These are phyloP conservation scores for Drosophila sturtevanti DNA, from an alignment of 1,140 invertebrate species.

Conservation along the genomic window DNA sequence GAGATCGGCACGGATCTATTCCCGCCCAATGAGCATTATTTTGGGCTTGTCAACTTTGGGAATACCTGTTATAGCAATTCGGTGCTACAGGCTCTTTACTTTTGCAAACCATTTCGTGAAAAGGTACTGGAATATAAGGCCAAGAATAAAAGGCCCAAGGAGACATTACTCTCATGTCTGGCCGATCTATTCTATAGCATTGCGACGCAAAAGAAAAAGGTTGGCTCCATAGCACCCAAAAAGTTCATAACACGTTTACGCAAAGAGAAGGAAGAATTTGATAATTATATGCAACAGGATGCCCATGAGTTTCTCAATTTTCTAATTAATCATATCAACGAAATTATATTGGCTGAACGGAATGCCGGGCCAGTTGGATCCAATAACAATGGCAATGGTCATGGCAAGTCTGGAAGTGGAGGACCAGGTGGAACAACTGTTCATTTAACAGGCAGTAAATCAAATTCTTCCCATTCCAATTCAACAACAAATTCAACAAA, in stretches of 20 bases:
- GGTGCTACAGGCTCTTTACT: constrained; percentile 99
- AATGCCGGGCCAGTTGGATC: constrained; percentile 86
- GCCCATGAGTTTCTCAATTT: constrained; percentile 99
- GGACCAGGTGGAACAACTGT: constrained; percentile 45
- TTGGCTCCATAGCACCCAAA: constrained; percentile 99
- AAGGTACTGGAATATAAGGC: constrained; percentile 99
- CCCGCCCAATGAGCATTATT: constrained; percentile 98
- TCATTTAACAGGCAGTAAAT: constrained; percentile 60
- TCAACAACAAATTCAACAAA: constrained; percentile 71
- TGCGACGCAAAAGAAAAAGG: constrained; percentile 99
- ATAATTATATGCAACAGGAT: constrained; percentile 99
- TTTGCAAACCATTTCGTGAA: constrained; percentile 99
- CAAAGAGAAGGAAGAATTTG: constrained; percentile 99
- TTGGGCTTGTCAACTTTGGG: constrained; percentile 99
- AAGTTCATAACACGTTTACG: constrained; percentile 99
- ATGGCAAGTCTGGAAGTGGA: constrained; percentile 26
- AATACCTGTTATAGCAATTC: constrained; percentile 99
- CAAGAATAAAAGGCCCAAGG: constrained; percentile 98
- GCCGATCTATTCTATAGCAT: constrained; percentile 99
- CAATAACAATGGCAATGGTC: constrained; percentile 66
- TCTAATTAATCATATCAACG: constrained; percentile 97
- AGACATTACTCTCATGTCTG: constrained; percentile 98
- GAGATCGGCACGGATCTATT: constrained; percentile 99
- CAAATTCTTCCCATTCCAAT: constrained; percentile 69
- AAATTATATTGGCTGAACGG: constrained; percentile 94